These are phyloP conservation scores for Phymatocera aterrima DNA, from an alignment of 2,888 invertebrate species.

Conservation along the genomic window DNA sequence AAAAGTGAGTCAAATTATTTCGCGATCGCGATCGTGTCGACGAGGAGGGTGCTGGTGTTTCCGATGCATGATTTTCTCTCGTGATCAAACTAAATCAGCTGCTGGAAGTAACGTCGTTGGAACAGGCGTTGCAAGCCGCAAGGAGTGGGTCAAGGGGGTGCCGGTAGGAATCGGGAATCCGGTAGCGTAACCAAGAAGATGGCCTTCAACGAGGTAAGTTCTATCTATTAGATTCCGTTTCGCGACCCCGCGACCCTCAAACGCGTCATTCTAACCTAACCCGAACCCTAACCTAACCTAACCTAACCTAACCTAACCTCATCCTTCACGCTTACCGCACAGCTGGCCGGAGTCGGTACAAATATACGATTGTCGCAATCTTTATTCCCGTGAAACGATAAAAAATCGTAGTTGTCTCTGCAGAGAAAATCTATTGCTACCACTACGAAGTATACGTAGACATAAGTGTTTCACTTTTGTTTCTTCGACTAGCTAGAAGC, in stretches of 20 bases:
- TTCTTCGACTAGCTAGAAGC: too few relatives aligned
- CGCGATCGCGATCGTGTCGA: slow-evolving; percentile 48
- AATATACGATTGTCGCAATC: not conserved
- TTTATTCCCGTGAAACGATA: not conserved
- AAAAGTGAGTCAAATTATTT: slow-evolving; percentile 60
- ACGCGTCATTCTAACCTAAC: slow-evolving; percentile 61
- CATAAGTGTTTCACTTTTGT: too few relatives aligned
- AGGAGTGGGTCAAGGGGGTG: slow-evolving; percentile 72
- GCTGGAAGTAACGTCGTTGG: slow-evolving; percentile 53
- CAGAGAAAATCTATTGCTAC: too few relatives aligned
- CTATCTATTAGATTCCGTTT: slow-evolving; percentile 57
- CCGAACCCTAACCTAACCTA: slow-evolving; percentile 66
- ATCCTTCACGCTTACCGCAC: slow-evolving; percentile 64
- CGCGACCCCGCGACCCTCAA: slow-evolving; percentile 66
- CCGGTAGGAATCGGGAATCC: slow-evolving; percentile 70
- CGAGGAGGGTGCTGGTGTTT: slow-evolving; percentile 53
- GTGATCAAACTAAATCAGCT: slow-evolving; percentile 58
- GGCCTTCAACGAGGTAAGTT: slow-evolving; percentile 88
- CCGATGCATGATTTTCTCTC: slow-evolving; percentile 56
- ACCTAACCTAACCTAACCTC: slow-evolving; percentile 65
- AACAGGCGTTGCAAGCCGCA: slow-evolving; percentile 55
- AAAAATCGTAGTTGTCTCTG: too few relatives aligned
- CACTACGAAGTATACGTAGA: too few relatives aligned
- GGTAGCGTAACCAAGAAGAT: slow-evolving; percentile 75
- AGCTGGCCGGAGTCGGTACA: slow-evolving; percentile 67